These are phyloP conservation scores for Leptopilina myrica DNA, from an alignment of 2,888 invertebrate genomes.

Conservation along the genomic window DNA sequence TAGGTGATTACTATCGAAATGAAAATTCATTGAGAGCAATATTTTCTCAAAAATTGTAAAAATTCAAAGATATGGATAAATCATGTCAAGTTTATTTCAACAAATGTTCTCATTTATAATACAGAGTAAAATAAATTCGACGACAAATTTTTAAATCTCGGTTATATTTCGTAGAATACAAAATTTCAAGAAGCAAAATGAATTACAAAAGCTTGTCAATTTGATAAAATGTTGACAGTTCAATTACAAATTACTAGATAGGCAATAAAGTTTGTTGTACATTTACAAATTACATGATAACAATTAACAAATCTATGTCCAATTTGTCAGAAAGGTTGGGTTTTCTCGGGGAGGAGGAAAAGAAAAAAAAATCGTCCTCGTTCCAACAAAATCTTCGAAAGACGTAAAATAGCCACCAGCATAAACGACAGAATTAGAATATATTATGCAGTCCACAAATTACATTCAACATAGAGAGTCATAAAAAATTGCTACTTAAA, in stretches of 20 bases:
- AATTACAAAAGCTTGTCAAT: too few relatives aligned
- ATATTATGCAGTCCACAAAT: neutral
- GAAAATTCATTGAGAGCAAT: too few relatives aligned
- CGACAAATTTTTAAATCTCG: too few relatives aligned
- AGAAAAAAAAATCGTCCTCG: neutral
- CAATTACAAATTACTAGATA: neutral
- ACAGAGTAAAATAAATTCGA: too few relatives aligned
- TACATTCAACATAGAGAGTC: neutral
- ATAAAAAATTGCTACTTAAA: neutral
- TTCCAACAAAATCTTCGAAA: neutral
- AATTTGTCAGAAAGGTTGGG: conserved; percentile 23
- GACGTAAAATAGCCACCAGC: neutral
- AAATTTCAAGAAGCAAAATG: too few relatives aligned
- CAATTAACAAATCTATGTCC: conserved; percentile 13
- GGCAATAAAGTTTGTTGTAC: neutral
- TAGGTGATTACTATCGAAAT: too few relatives aligned
- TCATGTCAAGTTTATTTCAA: too few relatives aligned
- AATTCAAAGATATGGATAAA: too few relatives aligned
- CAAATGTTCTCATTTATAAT: too few relatives aligned
- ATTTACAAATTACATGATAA: neutral
- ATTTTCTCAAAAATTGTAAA: too few relatives aligned
- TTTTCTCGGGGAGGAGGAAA: neutral
- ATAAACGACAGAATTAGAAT: neutral
- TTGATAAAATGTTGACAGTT: too few relatives aligned
- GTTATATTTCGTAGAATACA: too few relatives aligned